Conservation (phyloP, 2,888 invertebrate species). For the Cephus rjabovi region DNA sequence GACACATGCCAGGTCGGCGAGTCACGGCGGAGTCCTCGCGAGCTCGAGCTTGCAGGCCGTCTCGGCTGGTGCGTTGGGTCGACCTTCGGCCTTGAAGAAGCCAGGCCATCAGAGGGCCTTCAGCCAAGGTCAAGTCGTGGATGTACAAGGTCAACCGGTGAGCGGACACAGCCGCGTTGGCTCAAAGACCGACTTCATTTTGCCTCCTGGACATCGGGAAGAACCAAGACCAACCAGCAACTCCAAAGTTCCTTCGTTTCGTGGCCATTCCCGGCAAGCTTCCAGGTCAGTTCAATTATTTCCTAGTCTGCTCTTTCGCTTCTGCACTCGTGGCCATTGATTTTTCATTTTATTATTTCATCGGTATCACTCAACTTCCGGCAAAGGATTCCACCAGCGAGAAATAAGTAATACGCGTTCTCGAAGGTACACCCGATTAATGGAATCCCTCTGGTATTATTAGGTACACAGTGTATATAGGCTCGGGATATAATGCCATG, state of each 20-base stretch:
- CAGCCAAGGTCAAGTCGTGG: constrained; percentile 88
- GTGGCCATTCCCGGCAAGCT: constrained; percentile 87
- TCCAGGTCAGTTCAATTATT: constrained; percentile 70
- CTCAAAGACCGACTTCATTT: constrained; percentile 89
- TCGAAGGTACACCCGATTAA: not conserved
- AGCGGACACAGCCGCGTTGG: constrained; percentile 83
- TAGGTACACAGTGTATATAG: not conserved
- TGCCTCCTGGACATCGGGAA: constrained; percentile 88
- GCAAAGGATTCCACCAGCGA: not conserved
- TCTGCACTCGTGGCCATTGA: not conserved
- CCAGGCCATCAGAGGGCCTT: constrained; percentile 85
- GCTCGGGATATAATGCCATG: not conserved
- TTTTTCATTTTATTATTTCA: not conserved
- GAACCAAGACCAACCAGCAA: constrained; percentile 66
- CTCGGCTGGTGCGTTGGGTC: constrained; percentile 61
- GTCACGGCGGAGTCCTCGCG: constrained; percentile 80
- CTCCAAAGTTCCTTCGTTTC: constrained; percentile 68
- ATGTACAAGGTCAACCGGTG: constrained; percentile 65
- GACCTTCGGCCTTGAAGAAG: constrained; percentile 80
- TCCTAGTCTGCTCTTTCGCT: not conserved
- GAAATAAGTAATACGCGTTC: not conserved
- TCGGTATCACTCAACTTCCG: not conserved
- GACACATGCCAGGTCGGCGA: constrained; percentile 83
- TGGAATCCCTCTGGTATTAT: not conserved
- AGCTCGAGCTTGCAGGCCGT: constrained; percentile 56